Evolutionary conservation across 1,140 invertebrate species (phyloP).

Genomic region (Macrotrachela quadricornifera): DNA sequence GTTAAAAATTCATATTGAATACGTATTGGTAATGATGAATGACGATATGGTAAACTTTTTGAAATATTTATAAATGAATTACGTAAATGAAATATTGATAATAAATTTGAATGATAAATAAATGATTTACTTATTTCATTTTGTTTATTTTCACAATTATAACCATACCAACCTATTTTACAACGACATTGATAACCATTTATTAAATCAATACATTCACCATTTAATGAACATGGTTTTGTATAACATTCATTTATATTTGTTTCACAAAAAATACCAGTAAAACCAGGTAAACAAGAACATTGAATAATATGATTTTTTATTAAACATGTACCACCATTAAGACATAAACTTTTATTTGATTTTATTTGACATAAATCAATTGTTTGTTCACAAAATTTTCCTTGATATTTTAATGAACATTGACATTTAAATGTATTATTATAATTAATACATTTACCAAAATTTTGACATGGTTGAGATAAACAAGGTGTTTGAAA

Average conservation of each 20-base stretch:
- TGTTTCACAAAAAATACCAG: neutral
- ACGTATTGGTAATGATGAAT: too few species aligned
- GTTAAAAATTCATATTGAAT: too few species aligned
- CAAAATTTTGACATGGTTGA: neutral
- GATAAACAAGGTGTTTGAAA: too few species aligned
- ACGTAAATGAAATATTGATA: too few species aligned
- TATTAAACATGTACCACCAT: too few species aligned
- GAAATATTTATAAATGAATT: too few species aligned
- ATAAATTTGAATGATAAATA: too few species aligned
- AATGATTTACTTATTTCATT: too few species aligned
- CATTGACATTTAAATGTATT: conserved; percentile 31
- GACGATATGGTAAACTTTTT: too few species aligned
- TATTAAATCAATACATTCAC: conserved; percentile 1
- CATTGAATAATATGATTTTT: neutral
- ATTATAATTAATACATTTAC: neutral
- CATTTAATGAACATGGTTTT: conserved; percentile 8
- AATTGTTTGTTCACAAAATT: conserved; percentile 76
- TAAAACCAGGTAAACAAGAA: conserved; percentile 1
- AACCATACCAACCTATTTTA: conserved; percentile 9
- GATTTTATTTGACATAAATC: conserved; percentile 44
- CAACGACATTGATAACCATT: conserved; percentile 5
- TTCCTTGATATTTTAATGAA: conserved; percentile 77
- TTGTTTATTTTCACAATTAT: conserved; percentile 1
- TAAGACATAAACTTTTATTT: too few species aligned
- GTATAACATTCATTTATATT: neutral